Conservation (phyloP, 53 echinoderm and acorn worm species). For the Paracentrotus lividus region DNA sequence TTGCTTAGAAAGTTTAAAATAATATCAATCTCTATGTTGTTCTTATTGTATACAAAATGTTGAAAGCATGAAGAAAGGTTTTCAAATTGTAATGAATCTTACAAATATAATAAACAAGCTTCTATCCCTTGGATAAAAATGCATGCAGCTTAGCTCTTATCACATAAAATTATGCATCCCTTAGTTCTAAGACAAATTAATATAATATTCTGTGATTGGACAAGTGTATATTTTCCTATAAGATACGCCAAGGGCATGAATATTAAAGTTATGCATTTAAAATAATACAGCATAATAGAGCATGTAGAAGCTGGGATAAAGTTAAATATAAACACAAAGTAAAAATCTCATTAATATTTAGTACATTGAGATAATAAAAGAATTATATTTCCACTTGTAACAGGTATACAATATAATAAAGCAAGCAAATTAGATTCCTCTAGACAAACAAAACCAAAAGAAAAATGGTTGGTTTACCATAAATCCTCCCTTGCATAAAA, state of each 20-base stretch:
- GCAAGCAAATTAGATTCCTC: not conserved
- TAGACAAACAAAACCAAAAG: not conserved
- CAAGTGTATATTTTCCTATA: not conserved
- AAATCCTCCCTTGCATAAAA: conserved; percentile 40
- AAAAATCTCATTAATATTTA: not conserved
- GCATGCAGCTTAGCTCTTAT: not conserved
- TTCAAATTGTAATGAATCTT: not conserved
- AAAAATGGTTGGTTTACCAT: not conserved
- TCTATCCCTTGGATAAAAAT: not conserved
- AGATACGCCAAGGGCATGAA: not conserved
- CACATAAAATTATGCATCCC: not conserved
- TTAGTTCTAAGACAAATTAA: not conserved
- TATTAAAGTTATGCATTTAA: not conserved
- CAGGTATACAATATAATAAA: too few relatives aligned
- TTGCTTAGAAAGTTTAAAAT: too few relatives aligned
- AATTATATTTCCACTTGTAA: not conserved
- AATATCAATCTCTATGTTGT: too few relatives aligned
- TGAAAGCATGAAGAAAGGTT: not conserved
- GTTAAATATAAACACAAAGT: not conserved
- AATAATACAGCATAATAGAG: not conserved
- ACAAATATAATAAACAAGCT: not conserved
- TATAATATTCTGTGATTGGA: not conserved
- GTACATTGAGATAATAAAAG: too few relatives aligned
- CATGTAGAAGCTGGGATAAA: not conserved
- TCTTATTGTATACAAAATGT: not conserved